Conservation (phyloP, 2,797 vertebrate genomes). For the Enteromius argenteus region DNA sequence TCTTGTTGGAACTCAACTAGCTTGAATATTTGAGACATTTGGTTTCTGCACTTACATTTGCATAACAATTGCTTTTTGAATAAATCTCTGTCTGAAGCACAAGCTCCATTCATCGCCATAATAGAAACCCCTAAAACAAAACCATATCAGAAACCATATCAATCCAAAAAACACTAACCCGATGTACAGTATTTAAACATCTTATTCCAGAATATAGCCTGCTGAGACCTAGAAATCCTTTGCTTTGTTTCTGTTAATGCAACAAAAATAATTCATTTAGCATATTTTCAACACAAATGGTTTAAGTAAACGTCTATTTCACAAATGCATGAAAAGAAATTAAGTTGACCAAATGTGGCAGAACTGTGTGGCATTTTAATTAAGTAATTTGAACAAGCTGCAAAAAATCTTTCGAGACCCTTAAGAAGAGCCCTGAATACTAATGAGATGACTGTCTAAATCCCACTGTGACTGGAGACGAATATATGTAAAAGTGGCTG, state of each 20-base stretch:
- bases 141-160: background rate
- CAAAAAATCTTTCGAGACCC: background rate
- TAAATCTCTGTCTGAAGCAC: background rate
- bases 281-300: background rate
- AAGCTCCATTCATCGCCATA: background rate
- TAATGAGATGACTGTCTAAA: conserved; percentile 32
- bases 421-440: background rate
- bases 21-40: background rate
- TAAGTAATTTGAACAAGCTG: background rate
- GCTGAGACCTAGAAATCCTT: background rate
- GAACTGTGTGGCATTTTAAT: background rate
- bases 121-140: background rate
- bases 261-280: background rate
- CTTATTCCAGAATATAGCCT: background rate
- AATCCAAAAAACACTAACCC: background rate
- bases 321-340: background rate
- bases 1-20: background rate
- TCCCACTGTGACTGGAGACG: background rate
- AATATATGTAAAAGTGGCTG: conserved; percentile 18
- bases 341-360: background rate
- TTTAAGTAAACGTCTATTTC: background rate
- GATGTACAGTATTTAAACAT: background rate
- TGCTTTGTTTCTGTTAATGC: background rate
- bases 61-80: background rate
- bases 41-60: background rate